Conservation (phyloP, 2,888 invertebrate genomes). For the Subacronicta megacephala region DNA sequence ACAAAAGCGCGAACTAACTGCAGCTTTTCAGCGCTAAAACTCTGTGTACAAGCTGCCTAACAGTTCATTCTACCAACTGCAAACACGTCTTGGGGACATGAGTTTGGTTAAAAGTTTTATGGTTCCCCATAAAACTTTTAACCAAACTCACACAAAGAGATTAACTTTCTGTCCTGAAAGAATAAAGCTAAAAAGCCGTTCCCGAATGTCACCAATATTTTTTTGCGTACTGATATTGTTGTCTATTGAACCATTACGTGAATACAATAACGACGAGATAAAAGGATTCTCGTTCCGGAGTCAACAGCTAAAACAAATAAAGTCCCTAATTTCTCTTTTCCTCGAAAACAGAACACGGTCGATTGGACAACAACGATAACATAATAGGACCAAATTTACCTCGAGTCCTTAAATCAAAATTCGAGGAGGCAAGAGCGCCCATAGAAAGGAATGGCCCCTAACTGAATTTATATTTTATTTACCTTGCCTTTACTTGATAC, state of each 20-base stretch:
- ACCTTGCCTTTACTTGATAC: constrained; percentile 42
- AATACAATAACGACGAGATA: background rate
- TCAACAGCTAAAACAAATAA: constrained; percentile 17
- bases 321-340: constrained; percentile 17
- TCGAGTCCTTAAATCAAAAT: constrained; percentile 30
- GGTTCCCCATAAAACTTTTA: no score
- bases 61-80: no score
- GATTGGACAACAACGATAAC: constrained; percentile 9
- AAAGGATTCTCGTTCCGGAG: background rate
- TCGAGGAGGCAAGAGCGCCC: constrained; percentile 28
- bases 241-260: background rate
- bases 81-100: no score
- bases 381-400: constrained; percentile 22
- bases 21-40: no score
- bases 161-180: no score
- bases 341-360: constrained; percentile 17
- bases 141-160: no score
- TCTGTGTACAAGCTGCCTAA: no score
- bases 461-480: constrained; percentile 58
- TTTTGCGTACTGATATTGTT: no score
- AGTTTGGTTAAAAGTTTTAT: no score
- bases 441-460: constrained; percentile 34
- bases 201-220: no score
- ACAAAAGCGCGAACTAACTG: no score
- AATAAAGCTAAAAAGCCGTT: no score